phyloP scores from a whole-genome alignment of 2,113 vertebrate genomes.

The Heliornis fulica region DNA sequence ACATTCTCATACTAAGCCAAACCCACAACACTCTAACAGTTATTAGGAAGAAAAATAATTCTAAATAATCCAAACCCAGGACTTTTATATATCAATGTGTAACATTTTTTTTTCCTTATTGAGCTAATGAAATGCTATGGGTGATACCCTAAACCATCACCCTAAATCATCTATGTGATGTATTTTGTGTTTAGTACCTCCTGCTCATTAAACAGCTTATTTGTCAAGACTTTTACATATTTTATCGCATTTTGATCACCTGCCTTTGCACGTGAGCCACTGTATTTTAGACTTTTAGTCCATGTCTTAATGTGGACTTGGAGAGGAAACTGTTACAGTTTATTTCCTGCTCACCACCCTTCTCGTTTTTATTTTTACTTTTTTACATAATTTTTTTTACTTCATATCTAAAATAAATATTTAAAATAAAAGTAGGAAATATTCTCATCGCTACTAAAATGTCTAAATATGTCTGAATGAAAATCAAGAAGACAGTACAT shows the following conservation, averaged over 20 bases:
- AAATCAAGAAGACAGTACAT: neutral
- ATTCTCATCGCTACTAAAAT: neutral
- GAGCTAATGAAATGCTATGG: neutral
- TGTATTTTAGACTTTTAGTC: neutral
- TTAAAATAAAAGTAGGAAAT: neutral
- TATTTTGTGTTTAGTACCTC: neutral
- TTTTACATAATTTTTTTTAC: neutral
- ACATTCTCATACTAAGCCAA: too few species aligned
- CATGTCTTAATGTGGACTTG: neutral
- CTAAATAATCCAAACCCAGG: too few species aligned
- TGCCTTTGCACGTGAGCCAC: neutral
- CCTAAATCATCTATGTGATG: neutral
- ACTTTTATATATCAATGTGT: too few species aligned
- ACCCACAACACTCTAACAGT: too few species aligned
- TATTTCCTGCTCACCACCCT: neutral
- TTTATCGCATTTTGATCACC: neutral
- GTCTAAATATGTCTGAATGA: neutral
- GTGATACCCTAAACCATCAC: neutral
- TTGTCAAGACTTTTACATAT: neutral
- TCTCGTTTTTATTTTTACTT: neutral
- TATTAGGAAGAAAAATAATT: too few species aligned
- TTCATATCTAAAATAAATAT: neutral
- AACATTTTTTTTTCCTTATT: neutral
- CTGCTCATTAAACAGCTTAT: neutral
- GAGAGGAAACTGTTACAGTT: neutral